Evolutionary conservation across 2,888 invertebrate species (phyloP).

Genomic region (Melitaea athalia): DNA sequence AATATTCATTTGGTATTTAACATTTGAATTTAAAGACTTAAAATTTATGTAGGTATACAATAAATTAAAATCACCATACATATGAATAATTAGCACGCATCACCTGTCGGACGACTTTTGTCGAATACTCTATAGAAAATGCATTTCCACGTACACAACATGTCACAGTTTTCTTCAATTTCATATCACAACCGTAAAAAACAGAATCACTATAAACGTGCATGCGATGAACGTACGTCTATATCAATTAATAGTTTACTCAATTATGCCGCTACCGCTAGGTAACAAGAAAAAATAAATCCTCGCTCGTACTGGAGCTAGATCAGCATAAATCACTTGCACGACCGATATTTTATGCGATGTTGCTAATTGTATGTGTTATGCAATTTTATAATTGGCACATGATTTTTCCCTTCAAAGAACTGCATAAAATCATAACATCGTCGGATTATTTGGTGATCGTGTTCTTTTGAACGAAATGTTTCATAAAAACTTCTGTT

Average conservation of each 20-base stretch:
- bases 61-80: neutral
- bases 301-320: conserved; percentile 52
- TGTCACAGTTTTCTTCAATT: conserved; percentile 72
- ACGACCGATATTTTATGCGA: conserved; percentile 69
- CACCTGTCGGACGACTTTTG: conserved; percentile 51
- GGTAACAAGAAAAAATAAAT: conserved; percentile 60
- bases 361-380: conserved; percentile 56
- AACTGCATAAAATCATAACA: conserved; percentile 15
- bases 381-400: conserved; percentile 64
- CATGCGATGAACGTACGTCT: conserved; percentile 54
- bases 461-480: neutral
- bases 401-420: conserved; percentile 37
- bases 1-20: no score
- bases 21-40: neutral
- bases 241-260: conserved; percentile 54
- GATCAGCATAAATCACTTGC: conserved; percentile 66
- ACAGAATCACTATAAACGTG: conserved; percentile 46
- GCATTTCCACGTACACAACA: conserved; percentile 70
- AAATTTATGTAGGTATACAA: neutral
- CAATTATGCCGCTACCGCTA: conserved; percentile 61
- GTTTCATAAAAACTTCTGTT: no score
- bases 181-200: conserved; percentile 60
- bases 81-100: conserved; percentile 16
- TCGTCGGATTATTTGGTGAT: conserved; percentile 5
- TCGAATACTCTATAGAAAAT: conserved; percentile 60